Conservation (phyloP, 2,113 vertebrate species). For the Enhydra lutris region DNA sequence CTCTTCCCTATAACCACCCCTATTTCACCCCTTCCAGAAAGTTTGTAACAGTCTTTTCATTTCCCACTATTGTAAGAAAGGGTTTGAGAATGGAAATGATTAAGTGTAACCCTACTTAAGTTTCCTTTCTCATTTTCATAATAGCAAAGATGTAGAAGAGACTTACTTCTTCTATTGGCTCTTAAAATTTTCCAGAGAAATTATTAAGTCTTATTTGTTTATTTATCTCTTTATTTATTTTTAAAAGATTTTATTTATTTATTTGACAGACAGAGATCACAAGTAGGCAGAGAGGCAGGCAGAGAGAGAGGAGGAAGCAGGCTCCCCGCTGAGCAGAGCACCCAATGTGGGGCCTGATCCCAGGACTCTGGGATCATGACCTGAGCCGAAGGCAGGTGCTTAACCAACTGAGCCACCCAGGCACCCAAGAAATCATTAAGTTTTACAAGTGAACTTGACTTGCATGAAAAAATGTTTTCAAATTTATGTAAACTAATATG, state of each 20-base stretch:
- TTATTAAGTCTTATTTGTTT: not conserved
- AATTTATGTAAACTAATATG: not conserved
- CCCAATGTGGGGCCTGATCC: too few relatives aligned
- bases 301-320: too few relatives aligned
- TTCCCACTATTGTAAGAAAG: not conserved
- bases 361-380: too few relatives aligned
- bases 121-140: slow-evolving; percentile 13
- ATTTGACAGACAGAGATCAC: too few relatives aligned
- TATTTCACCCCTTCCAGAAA: not conserved
- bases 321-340: too few relatives aligned
- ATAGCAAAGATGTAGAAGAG: not conserved
- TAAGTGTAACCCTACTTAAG: not conserved
- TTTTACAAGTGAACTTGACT: slow-evolving; percentile 11
- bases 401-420: too few relatives aligned
- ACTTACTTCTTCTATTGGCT: not conserved
- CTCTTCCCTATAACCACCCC: not conserved
- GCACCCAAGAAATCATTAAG: not conserved
- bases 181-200: not conserved
- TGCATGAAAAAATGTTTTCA: slow-evolving; percentile 21
- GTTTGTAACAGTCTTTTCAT: not conserved
- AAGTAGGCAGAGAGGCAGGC: too few relatives aligned
- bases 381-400: too few relatives aligned
- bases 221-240: too few relatives aligned
- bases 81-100: slow-evolving; percentile 40
- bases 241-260: too few relatives aligned